Evolutionary conservation across 1,140 invertebrate genomes (phyloP).

Genomic region (Thalassaphorura encarpata): DNA sequence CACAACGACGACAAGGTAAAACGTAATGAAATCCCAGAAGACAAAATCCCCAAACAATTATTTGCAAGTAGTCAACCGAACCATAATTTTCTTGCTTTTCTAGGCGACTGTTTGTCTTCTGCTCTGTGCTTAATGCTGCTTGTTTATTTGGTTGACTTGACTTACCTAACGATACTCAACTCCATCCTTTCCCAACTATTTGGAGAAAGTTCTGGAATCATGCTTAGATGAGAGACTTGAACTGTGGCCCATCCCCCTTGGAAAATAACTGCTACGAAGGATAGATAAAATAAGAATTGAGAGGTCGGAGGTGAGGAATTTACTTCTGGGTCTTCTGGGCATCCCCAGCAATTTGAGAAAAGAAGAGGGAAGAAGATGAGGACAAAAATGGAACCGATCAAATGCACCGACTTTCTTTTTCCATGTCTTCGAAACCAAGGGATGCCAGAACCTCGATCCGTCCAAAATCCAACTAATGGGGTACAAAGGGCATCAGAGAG

Average conservation of each 20-base stretch:
- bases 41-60: no score
- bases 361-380: constrained; percentile 62
- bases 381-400: constrained; percentile 54
- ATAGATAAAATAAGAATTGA: constrained; percentile 54
- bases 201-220: constrained; percentile 68
- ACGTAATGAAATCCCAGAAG: no score
- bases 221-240: constrained; percentile 80
- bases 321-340: no score
- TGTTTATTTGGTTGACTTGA: no score
- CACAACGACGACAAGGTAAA: no score
- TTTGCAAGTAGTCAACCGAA: no score
- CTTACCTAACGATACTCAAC: no score
- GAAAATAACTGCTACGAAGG: constrained; percentile 66
- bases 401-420: constrained; percentile 67
- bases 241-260: constrained; percentile 84
- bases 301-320: constrained; percentile 52
- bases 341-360: no score
- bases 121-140: no score
- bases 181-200: constrained; percentile 57
- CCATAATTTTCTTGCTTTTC: no score
- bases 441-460: not conserved
- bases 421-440: constrained; percentile 55
- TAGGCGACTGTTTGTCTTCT: no score
- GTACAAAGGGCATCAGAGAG: constrained; percentile 68
- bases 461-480: constrained; percentile 45